Conservation (phyloP, 1,140 invertebrate species). For the Drosophila biarmipes region DNA sequence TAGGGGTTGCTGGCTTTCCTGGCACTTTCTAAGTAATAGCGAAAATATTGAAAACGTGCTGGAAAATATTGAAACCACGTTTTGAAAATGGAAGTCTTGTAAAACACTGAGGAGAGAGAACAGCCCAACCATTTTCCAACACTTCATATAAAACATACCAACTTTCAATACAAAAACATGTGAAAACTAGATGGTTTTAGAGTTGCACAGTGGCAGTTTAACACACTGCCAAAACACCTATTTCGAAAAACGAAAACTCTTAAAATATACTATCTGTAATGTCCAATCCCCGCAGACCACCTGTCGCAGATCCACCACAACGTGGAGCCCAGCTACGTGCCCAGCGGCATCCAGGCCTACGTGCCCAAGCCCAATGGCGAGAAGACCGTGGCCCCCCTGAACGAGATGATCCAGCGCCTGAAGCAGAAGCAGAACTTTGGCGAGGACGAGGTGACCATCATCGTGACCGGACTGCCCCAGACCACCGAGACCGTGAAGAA, state of each 20-base stretch:
- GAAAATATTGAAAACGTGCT: too few species aligned
- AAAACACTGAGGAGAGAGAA: too few species aligned
- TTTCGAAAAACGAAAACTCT: background rate
- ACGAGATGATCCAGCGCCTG: constrained; percentile 52
- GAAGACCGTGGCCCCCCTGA: constrained; percentile 51
- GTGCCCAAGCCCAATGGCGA: constrained; percentile 61
- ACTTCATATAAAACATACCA: too few species aligned
- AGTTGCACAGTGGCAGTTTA: too few species aligned
- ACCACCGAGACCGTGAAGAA: constrained; percentile 53
- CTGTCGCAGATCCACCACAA: constrained; percentile 67
- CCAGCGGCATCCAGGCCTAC: constrained; percentile 59
- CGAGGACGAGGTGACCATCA: constrained; percentile 75
- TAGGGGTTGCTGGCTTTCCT: too few species aligned
- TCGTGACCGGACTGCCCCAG: constrained; percentile 73
- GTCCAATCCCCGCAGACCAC: constrained; percentile 42
- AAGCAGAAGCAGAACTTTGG: constrained; percentile 67
- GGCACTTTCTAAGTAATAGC: too few species aligned
- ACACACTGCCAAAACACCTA: too few species aligned
- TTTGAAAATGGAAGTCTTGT: too few species aligned
- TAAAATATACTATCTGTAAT: background rate
- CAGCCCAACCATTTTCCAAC: too few species aligned
- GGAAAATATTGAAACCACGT: too few species aligned
- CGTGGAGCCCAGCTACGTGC: constrained; percentile 66
- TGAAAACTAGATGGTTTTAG: too few species aligned
- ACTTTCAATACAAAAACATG: too few species aligned